These are phyloP conservation scores for Ataeniobius toweri DNA, from an alignment of 2,797 vertebrate species.

Conservation along the genomic window DNA sequence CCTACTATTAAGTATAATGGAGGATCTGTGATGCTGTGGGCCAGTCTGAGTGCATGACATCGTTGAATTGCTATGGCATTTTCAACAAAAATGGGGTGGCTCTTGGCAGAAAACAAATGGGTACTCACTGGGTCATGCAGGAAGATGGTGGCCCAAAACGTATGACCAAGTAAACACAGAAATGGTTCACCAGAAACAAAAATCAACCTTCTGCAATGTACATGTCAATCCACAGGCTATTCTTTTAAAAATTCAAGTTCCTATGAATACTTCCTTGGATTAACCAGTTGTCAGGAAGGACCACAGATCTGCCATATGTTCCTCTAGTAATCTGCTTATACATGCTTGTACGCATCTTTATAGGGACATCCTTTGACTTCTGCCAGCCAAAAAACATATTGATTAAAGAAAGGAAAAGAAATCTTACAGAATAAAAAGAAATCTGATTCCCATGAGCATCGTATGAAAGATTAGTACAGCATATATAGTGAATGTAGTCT, in stretches of 20 bases:
- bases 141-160: too few species aligned
- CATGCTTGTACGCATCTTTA: background rate
- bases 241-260: background rate
- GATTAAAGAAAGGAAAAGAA: conserved; percentile 15
- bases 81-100: too few species aligned
- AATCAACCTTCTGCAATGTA: too few species aligned
- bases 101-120: too few species aligned
- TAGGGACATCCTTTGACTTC: conserved; percentile 5
- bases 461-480: background rate
- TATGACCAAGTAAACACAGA: too few species aligned
- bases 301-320: conserved; percentile 15
- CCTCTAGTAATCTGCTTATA: background rate
- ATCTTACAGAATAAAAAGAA: conserved; percentile 17
- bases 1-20: background rate
- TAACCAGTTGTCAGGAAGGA: conserved; percentile 25
- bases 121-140: too few species aligned
- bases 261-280: conserved; percentile 5
- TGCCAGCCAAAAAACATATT: background rate
- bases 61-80: too few species aligned
- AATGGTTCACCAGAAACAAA: too few species aligned
- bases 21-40: too few species aligned
- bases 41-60: too few species aligned
- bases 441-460: conserved; percentile 1
- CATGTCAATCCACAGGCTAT: background rate
- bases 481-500: background rate